Conservation (phyloP, 2,888 invertebrate species). For the Drosophila testacea region DNA sequence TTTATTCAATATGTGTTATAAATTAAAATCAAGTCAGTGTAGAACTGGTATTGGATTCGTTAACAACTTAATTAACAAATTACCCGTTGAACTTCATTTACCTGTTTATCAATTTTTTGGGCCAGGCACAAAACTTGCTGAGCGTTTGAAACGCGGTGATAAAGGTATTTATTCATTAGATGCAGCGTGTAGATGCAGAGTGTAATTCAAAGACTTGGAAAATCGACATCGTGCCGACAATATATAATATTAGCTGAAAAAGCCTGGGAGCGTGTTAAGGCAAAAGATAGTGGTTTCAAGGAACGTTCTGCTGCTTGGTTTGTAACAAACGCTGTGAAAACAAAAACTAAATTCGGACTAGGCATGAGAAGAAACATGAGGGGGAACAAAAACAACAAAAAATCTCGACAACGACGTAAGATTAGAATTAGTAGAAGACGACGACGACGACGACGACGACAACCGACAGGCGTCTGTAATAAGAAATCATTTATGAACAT, state of each 20-base stretch:
- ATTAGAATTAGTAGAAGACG: too few relatives aligned
- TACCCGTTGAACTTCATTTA: slow-evolving; percentile 58
- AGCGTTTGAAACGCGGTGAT: slow-evolving; percentile 61
- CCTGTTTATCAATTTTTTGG: slow-evolving; percentile 73
- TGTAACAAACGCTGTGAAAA: slow-evolving; percentile 32
- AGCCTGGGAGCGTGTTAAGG: slow-evolving; percentile 23
- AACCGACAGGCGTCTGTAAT: neutral
- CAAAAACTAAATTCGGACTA: slow-evolving; percentile 20
- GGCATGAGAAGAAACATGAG: slow-evolving; percentile 12
- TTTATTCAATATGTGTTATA: slow-evolving; percentile 1
- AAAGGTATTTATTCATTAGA: slow-evolving; percentile 22
- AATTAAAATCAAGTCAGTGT: slow-evolving; percentile 12
- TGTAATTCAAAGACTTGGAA: slow-evolving; percentile 22
- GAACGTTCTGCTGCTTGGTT: slow-evolving; percentile 26
- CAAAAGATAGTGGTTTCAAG: slow-evolving; percentile 9
- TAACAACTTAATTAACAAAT: slow-evolving; percentile 4
- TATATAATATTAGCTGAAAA: slow-evolving; percentile 18
- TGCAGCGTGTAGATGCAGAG: slow-evolving; percentile 25
- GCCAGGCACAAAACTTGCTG: slow-evolving; percentile 65
- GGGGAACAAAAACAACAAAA: too few relatives aligned
- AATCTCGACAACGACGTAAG: slow-evolving; percentile 2
- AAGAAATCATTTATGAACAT: slow-evolving; percentile 4
- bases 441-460: too few relatives aligned
- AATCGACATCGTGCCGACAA: slow-evolving; percentile 18
- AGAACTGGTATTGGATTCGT: slow-evolving; percentile 2